Evolutionary conservation across 2,113 vertebrate genomes (phyloP).

Genomic region (Callospermophilus lateralis): DNA sequence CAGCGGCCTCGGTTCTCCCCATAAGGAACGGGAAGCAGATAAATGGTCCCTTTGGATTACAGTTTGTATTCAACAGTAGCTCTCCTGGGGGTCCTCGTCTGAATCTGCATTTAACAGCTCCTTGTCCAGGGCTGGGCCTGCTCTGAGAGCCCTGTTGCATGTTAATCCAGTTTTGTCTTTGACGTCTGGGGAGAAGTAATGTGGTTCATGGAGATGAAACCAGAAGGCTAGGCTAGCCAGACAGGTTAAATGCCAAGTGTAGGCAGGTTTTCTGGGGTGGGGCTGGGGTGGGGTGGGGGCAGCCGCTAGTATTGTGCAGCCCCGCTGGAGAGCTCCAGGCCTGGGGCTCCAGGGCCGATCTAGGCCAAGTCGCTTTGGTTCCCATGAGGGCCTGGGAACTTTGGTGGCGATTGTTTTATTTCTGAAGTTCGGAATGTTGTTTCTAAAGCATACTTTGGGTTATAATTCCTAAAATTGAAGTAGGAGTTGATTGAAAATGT

Average conservation of each 20-base stretch:
- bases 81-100: slow-evolving; percentile 72
- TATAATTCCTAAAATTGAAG: slow-evolving; percentile 48
- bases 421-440: slow-evolving; percentile 3
- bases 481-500: slow-evolving; percentile 8
- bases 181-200: slow-evolving; percentile 58
- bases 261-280: slow-evolving; percentile 31
- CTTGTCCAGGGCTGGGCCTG: not conserved
- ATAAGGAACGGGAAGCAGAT: not conserved
- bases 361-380: not conserved
- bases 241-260: slow-evolving; percentile 77
- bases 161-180: slow-evolving; percentile 72
- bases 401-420: slow-evolving; percentile 43
- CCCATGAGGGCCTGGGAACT: slow-evolving; percentile 41
- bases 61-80: slow-evolving; percentile 82
- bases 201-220: slow-evolving; percentile 42
- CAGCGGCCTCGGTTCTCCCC: not conserved
- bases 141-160: slow-evolving; percentile 63
- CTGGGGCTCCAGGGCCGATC: not conserved
- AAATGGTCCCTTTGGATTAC: slow-evolving; percentile 80
- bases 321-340: not conserved
- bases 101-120: slow-evolving; percentile 73
- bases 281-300: not conserved
- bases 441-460: slow-evolving; percentile 44
- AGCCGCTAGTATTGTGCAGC: not conserved
- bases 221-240: slow-evolving; percentile 19